Percentiles rank a stretch among this genome's conserved stretches.
Conservation (phyloP, 2,888 invertebrate species). For the Odontomyia ornata region DNA sequence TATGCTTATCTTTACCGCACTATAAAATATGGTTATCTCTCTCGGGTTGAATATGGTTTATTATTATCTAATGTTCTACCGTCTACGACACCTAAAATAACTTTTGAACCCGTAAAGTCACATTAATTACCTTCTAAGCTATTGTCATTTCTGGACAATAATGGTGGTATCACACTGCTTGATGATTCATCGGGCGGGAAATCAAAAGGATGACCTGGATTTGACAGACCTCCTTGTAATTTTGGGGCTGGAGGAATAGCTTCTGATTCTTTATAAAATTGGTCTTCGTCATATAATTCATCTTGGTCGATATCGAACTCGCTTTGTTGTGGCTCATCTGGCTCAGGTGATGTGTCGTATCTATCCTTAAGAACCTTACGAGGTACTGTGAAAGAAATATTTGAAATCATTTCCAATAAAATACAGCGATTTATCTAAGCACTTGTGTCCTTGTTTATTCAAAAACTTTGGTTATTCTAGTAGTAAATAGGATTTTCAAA, state of each 20-base stretch:
- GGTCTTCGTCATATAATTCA: constrained; percentile 67
- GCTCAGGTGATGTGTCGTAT: constrained; percentile 80
- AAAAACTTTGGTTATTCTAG: no score
- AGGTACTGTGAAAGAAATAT: constrained; percentile 67
- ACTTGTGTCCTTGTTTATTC: no score
- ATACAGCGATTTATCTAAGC: no score
- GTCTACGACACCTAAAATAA: no score
- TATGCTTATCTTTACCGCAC: no score
- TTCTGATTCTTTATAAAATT: constrained; percentile 68
- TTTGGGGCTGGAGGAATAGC: constrained; percentile 68
- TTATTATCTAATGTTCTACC: no score
- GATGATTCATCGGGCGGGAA: constrained; percentile 47
- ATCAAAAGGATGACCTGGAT: constrained; percentile 52
- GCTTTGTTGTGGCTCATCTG: constrained; percentile 75
- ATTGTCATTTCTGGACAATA: constrained; percentile 58
- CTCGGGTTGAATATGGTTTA: no score
- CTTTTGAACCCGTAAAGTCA: no score
- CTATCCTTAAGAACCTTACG: constrained; percentile 83
- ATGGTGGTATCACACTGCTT: constrained; percentile 59
- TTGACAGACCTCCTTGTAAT: constrained; percentile 60
- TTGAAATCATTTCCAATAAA: no score
- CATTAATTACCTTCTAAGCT: constrained; percentile 58
- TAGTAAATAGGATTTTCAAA: no score
- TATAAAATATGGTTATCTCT: no score
- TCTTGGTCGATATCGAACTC: constrained; percentile 66